phyloP scores from a whole-genome alignment of 1,140 invertebrate species.

The Ostrea denselamellosa region DNA sequence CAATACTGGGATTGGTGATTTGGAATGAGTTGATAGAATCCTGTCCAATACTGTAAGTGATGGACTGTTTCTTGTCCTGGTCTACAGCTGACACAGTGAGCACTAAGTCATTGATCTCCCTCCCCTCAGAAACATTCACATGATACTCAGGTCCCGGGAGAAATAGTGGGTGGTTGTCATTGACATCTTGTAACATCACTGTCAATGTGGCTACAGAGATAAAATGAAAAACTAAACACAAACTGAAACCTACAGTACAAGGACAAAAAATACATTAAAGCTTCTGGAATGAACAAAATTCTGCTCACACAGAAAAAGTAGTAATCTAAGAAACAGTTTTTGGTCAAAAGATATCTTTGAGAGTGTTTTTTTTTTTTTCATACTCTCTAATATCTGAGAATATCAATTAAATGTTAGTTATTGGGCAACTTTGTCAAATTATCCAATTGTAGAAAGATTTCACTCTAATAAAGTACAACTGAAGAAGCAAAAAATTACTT shows the following conservation, averaged over 20 bases:
- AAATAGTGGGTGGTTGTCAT: conserved; percentile 69
- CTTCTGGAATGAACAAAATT: no score
- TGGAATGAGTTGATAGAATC: conserved; percentile 54
- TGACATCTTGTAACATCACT: conserved; percentile 64
- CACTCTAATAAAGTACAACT: no score
- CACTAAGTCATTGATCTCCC: conserved; percentile 57
- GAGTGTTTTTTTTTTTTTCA: no score
- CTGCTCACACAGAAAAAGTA: no score
- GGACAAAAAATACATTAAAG: neutral
- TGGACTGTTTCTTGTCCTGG: conserved; percentile 63
- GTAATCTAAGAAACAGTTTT: no score
- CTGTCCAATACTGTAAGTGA: conserved; percentile 58
- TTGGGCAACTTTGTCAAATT: no score
- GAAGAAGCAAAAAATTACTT: no score
- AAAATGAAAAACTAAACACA: neutral
- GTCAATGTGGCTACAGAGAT: conserved; percentile 62
- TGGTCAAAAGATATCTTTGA: no score
- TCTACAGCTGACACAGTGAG: conserved; percentile 63
- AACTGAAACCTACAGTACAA: neutral
- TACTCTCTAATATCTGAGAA: no score
- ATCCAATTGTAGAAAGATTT: no score
- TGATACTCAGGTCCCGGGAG: conserved; percentile 55
- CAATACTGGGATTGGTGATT: conserved; percentile 48
- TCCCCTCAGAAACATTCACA: conserved; percentile 65
- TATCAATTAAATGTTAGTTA: no score